Base-by-base conservation (phyloP, 2,113 vertebrate genomes). In the Theristicus caerulescens region DNA sequence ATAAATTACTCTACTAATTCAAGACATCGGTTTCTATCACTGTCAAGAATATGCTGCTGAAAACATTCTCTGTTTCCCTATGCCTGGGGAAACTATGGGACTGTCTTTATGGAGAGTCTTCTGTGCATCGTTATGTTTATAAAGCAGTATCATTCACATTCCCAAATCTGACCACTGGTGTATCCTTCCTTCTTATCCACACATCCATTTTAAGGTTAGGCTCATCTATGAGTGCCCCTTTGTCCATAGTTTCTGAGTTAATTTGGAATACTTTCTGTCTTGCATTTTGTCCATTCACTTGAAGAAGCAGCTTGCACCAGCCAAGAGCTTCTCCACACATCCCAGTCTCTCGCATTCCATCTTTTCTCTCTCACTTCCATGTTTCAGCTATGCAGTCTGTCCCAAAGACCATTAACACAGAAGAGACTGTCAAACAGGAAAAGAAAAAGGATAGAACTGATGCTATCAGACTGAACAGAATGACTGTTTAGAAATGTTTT, bases 91-190 rank as follows among this genome's bases (percentile, higher is more conserved):
- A 36, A 66, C 13, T 47, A 3, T 31, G 22, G 5, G 14, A 19
- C 29, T 51, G 44, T 24, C 40, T 90, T 55, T 55, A 55, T 31
- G 34, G 36, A 76, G 10, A 84, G 13, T 11, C 14, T 84, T 65
- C 25, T 2, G 1, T 49, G 16, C 19, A 29, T 38, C 0, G 0
- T 40, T 78, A 3, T 21, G 14, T 44, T 81, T 61, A 49, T 27
- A 44, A 61, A 86, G 34, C 32, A 16, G 4, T 24, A 21, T 16
- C 13, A 70, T 44, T 77, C 11, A 38, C 24, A 58, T 65, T 91
- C 32, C 16, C 31, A 51, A 44, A 80, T 52, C 16, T 64, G 62
- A n/a, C 20, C 44, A 47, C 18, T 10, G 8, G 3, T 11, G 4
- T 66, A 49, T 52, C 14, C 42, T 71, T 88, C 32, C 47, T 88